Evolutionary conservation across 1,140 invertebrate genomes (phyloP).

Genomic region (Tribolium madens): DNA sequence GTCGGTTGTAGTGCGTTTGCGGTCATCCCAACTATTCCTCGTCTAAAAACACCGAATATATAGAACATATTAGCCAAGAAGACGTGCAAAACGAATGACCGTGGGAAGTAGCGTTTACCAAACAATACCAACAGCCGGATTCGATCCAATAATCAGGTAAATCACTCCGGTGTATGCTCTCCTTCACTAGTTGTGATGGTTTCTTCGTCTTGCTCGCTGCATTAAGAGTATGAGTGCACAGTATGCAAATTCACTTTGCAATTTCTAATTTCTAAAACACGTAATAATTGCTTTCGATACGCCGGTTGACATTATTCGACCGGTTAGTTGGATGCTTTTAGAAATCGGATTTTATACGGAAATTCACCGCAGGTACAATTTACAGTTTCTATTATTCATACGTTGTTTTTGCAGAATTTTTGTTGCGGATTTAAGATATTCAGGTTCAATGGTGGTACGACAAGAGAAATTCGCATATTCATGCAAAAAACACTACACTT

Average conservation of each 20-base stretch:
- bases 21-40: conserved; percentile 21
- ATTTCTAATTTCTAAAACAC: conserved; percentile 39
- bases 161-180: conserved; percentile 48
- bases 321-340: conserved; percentile 22
- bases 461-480: not conserved
- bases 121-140: conserved; percentile 57
- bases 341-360: conserved; percentile 32
- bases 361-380: conserved; percentile 27
- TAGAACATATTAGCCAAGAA: conserved; percentile 46
- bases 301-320: conserved; percentile 29
- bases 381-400: conserved; percentile 38
- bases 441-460: not conserved
- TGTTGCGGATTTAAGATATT: conserved; percentile 4
- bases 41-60: conserved; percentile 37
- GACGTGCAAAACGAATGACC: conserved; percentile 61
- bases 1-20: conserved; percentile 1
- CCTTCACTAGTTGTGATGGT: not conserved
- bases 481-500: no score
- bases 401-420: conserved; percentile 30
- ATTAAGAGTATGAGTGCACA: conserved; percentile 8
- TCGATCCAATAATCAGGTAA: conserved; percentile 61
- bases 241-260: conserved; percentile 37
- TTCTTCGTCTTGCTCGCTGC: conserved; percentile 1
- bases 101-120: conserved; percentile 60
- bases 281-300: conserved; percentile 39